Evolutionary conservation across 2,113 vertebrate genomes (phyloP).

Genomic region (Recurvirostra avosetta): DNA sequence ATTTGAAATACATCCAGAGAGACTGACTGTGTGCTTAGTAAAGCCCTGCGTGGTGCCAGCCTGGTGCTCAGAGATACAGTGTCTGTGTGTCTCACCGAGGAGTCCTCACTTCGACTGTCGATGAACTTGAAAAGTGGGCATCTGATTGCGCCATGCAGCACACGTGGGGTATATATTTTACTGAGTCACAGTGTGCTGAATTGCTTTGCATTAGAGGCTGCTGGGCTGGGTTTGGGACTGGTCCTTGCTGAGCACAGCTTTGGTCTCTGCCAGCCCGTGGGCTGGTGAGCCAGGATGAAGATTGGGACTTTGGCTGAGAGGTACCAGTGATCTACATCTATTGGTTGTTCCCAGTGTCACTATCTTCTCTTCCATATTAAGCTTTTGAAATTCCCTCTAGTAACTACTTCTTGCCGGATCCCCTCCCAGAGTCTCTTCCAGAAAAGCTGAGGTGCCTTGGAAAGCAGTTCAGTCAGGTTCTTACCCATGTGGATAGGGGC

Average conservation of each 20-base stretch:
- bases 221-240: not conserved
- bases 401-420: not conserved
- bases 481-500: rapidly evolving
- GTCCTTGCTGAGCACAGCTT: not conserved
- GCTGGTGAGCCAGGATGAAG: not conserved
- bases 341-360: not conserved
- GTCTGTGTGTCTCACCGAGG: not conserved
- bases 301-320: not conserved
- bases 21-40: not conserved
- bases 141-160: rapidly evolving
- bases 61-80: not conserved
- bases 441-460: not conserved
- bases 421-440: not conserved
- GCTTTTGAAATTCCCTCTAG: not conserved
- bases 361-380: not conserved
- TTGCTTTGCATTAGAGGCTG: not conserved
- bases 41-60: not conserved
- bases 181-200: not conserved
- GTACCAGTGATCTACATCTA: rapidly evolving
- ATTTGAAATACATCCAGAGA: not conserved
- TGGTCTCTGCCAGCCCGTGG: not conserved
- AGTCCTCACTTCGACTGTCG: not conserved
- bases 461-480: not conserved
- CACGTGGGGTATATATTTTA: rapidly evolving
- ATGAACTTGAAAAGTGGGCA: not conserved